Evolutionary conservation across 2,888 invertebrate genomes (phyloP), one percentile per base, ranked within the genome.

Genomic region (Branchinecta sandiegonensis): DNA sequence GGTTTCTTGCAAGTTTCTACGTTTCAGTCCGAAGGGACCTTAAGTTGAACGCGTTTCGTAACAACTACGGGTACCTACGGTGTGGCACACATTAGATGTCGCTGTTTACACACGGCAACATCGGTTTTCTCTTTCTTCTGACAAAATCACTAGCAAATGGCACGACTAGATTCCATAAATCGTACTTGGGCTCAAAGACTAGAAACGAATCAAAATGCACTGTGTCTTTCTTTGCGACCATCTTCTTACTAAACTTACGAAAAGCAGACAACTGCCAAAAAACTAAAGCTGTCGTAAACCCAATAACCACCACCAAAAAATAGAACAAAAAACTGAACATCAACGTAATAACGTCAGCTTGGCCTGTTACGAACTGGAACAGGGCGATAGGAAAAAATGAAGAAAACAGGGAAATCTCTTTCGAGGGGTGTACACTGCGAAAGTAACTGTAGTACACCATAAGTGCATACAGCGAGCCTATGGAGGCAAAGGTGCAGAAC

Each of bases 401-500:
- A 9, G 63, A 56, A 56, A 17, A 56, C n/a, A 56, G 9, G n/a
- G 63, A 56, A 56, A 56, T 23, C n/a, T n/a, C 23, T n/a, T 56
- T 56, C n/a, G n/a, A 56, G 23, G 63, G 63, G 23, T 56, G 23
- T 56, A 17, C 63, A 10, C 14, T 56, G 23, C 63, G 63, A 56
- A 17, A 56, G 23, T 56, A 56, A 56, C 23, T 56, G 63, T 56
- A 56, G 23, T 56, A 56, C 9, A 56, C 63, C 8, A 56, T 2
- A 17, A 56, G 23, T 8, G 63, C 17, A 48, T 67, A 69, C 12
- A 48, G 46, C 13, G 65, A 72, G 69, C 73, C 72, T 13, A 73
- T 47, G 46, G 71, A 71, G 11, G 73, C 73, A 69, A 72, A 72
- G 64, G 72, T 71, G 66, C 73, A 72, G 70, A 74, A 72, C 23